A percentile compares a stretch with the other conserved stretches of the same genome.
These are phyloP conservation scores for Bombus pyrosoma DNA, from an alignment of 1,140 invertebrate genomes.

Conservation along the genomic window DNA sequence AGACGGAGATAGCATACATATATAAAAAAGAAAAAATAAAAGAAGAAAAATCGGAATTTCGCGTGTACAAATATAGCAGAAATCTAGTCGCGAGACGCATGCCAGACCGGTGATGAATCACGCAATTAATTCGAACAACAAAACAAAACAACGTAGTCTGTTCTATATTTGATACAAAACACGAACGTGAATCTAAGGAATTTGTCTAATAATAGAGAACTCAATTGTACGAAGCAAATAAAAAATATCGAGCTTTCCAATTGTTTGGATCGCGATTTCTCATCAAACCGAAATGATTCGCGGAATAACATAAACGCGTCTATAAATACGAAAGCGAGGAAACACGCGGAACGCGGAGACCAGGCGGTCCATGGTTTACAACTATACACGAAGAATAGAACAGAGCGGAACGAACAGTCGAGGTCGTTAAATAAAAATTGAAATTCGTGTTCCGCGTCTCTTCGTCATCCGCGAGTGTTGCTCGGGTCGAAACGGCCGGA, in stretches of 20 bases:
- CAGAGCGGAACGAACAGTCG: too few relatives aligned
- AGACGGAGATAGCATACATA: neutral
- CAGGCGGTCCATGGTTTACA: neutral
- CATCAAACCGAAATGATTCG: neutral
- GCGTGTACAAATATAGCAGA: neutral
- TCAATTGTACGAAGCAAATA: neutral
- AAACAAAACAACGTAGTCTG: neutral
- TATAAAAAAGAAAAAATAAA: too few relatives aligned
- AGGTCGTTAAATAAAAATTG: conserved; percentile 2
- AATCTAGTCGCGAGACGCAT: neutral
- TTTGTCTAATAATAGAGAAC: neutral
- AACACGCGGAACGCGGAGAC: neutral
- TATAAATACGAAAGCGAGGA: neutral
- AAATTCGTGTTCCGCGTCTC: neutral
- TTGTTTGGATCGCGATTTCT: neutral
- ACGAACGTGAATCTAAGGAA: neutral
- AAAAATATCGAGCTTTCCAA: too few relatives aligned
- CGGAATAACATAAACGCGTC: neutral
- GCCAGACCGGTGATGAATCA: neutral
- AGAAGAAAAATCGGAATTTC: neutral
- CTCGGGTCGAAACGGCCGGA: neutral
- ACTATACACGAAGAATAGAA: neutral
- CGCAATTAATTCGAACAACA: neutral
- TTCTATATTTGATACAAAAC: neutral
- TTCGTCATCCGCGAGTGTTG: neutral